phyloP scores from a whole-genome alignment of 1,140 invertebrate species.

The Drosophila pandora region DNA sequence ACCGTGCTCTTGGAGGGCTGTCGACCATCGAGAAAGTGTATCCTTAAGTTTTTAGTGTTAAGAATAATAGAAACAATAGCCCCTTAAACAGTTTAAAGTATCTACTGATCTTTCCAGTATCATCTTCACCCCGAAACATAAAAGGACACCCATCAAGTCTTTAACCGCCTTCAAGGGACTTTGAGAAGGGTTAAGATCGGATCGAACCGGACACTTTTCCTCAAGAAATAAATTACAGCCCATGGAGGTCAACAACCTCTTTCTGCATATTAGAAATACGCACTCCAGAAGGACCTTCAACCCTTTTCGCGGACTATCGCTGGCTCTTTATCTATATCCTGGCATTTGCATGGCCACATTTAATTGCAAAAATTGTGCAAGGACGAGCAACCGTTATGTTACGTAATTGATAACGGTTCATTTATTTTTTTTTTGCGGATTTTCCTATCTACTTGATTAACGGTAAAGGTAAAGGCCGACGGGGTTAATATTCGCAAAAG shows the following conservation, averaged over 20 bases:
- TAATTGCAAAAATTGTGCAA: constrained; percentile 62
- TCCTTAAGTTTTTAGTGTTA: neutral
- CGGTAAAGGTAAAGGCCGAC: constrained; percentile 49
- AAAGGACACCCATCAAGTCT: neutral
- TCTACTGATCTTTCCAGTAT: neutral
- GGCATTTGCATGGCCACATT: constrained; percentile 68
- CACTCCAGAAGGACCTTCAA: constrained; percentile 30
- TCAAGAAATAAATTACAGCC: constrained; percentile 27
- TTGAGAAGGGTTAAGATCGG: constrained; percentile 10
- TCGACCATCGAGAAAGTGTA: constrained; percentile 54
- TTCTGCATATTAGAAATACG: constrained; percentile 47
- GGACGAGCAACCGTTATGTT: constrained; percentile 63
- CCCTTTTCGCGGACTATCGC: constrained; percentile 50
- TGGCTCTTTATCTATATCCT: constrained; percentile 57
- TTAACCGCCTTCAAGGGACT: neutral
- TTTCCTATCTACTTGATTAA: constrained; percentile 72
- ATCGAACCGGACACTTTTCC: constrained; percentile 35
- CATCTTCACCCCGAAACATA: neutral
- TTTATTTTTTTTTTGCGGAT: constrained; percentile 61
- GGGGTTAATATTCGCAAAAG: neutral
- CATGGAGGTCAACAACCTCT: constrained; percentile 51
- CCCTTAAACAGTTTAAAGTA: neutral
- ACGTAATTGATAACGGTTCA: constrained; percentile 77
- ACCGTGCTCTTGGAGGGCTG: constrained; percentile 84
- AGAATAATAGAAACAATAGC: neutral